Evolutionary conservation across 2,888 invertebrate genomes (phyloP), one percentile per base, ranked within the genome.

Genomic region (Melanostoma scalare): DNA sequence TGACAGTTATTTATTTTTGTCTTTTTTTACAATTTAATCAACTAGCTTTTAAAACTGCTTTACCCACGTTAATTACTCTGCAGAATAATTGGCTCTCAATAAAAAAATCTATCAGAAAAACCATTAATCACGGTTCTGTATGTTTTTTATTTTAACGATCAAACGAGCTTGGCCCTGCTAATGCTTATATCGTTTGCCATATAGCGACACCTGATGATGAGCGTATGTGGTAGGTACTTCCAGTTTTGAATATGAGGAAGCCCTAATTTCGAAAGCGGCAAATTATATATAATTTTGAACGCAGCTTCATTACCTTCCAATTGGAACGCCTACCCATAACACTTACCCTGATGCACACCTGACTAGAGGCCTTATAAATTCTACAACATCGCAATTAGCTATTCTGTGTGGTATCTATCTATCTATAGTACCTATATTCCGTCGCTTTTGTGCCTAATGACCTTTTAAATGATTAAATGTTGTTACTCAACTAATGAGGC

Each of bases 391-490:
- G 61, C 36, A 61, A 61, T 61, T 46, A 46, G 5, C 61, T 60
- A 20, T 8, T 35, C 33, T 4, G 20, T 36, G 31, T 20, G 30
- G n/a, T 61, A 5, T 3, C 8, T n/a, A 4, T 2, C 4, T 1
- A 35, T 20, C 35, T 20, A 56, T 44, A 31, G 36, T 61, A n/a
- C n/a, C n/a, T n/a, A 35, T 46, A 72, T 77, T 42, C 48, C 44
- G 31, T 40, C 20, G 46, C 33, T 61, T 40, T 61, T 50, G 10
- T 52, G 42, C 75, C 74, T 79, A 84, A 84, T 71, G 84, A 79
- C 79, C 79, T 84, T 75, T 75, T 79, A 75, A 84, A 84, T 75
- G 79, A 84, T 84, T 79, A 79, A 84, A 84, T 67, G 46, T 75
- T 65, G 56, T 84, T 84, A 67, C 58, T 48, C 74, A 84, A 79